Evolutionary conservation across 2,888 invertebrate genomes (phyloP), one percentile per base, ranked within the genome.

Genomic region (Netelia fuscicornis): DNA sequence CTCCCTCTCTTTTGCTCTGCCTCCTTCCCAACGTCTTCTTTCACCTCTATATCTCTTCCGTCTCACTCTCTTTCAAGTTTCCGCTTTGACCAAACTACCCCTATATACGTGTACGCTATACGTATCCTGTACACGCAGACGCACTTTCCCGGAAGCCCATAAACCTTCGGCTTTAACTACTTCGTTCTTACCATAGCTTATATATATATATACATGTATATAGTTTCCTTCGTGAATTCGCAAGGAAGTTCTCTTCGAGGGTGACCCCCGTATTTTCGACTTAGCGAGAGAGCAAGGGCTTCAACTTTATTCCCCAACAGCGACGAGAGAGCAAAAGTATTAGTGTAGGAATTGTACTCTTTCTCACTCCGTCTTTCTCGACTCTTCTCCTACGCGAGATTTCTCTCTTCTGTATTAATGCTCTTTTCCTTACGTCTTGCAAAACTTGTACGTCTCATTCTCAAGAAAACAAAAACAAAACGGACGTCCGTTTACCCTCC

Each of bases 161-260:
- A 84, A 84, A 84, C 80, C 81, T 77, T 62, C 52, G 58, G 71
- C 81, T 84, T 77, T 72, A 84, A 81, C 76, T 77, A 81, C 72
- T 80, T 80, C 58, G 64, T 75, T 37, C 65, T 60, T 62, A 5
- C 30, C 64, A 65, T 71, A 44, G 68, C 48, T 25, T 77, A 42
- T 68, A 10, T 75, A 54, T 54, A 54, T 58, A 44, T 65, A 42
- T 42, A 10, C 23, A 20, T 42, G 9, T 42, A 20, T 23, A 70
- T 20, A 64, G 67, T 42, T 56, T 52, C 67, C 67, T 72, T n/a
- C 20, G 72, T 42, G 60, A 81, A 81, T 81, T 84, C 77, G 71
- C 44, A 65, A 77, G 64, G 52, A 80, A 80, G 52, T 84, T 83
- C 70, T 37, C 65, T 52, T 42, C 68, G 9, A 76, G 75, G 64